Evolutionary conservation across 1,140 invertebrate species (phyloP).

Genomic region (Harpegnathos saltator): DNA sequence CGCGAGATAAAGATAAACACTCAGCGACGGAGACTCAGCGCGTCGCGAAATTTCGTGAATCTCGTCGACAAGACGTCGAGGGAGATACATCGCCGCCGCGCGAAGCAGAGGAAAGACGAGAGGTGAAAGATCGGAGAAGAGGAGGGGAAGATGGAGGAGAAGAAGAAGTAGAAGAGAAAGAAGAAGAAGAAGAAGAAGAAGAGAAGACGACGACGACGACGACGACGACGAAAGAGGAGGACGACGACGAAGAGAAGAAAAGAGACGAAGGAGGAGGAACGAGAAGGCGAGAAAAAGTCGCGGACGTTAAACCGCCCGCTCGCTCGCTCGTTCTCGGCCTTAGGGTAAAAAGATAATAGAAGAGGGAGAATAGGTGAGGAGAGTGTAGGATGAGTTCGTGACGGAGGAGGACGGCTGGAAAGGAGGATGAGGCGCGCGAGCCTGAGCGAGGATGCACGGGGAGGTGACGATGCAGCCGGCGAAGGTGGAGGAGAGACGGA

Average conservation of each 20-base stretch:
- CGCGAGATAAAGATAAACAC: too few relatives aligned
- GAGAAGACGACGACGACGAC: conserved; percentile 47
- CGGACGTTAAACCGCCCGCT: conserved; percentile 74
- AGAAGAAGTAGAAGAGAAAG: conserved; percentile 53
- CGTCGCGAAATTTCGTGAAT: conserved; percentile 7
- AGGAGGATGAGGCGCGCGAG: conserved; percentile 54
- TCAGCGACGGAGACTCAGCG: too few relatives aligned
- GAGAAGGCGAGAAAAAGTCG: conserved; percentile 71
- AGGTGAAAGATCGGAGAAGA: conserved; percentile 10
- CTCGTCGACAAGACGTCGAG: conserved; percentile 24
- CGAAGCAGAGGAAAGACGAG: not conserved
- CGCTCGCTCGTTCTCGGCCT: conserved; percentile 60
- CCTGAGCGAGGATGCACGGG: conserved; percentile 28
- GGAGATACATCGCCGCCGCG: conserved; percentile 7
- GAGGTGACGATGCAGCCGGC: conserved; percentile 31
- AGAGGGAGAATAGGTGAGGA: conserved; percentile 27
- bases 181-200: conserved; percentile 58
- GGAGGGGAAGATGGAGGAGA: conserved; percentile 29
- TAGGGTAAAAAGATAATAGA: conserved; percentile 69
- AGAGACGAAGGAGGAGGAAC: conserved; percentile 40
- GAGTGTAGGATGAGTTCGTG: conserved; percentile 19
- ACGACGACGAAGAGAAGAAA: conserved; percentile 54
- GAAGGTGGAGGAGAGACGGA: not conserved
- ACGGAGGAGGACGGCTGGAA: conserved; percentile 3
- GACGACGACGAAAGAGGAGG: conserved; percentile 58